These are phyloP conservation scores for Nematopogon swammerdamellus DNA, from an alignment of 2,888 invertebrate genomes.

Conservation along the genomic window DNA sequence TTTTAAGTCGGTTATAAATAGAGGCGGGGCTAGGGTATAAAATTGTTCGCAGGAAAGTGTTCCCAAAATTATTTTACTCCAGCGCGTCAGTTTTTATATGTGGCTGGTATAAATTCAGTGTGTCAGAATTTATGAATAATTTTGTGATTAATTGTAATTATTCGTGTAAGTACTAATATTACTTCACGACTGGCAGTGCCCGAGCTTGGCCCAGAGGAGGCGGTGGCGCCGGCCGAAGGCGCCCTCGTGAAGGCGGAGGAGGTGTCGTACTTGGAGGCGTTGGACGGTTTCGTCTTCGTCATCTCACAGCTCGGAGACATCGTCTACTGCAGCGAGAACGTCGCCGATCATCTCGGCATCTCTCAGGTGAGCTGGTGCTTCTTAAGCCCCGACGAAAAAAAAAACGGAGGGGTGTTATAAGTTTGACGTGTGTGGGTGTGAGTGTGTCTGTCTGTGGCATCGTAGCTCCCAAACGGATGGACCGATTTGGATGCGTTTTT, in stretches of 20 bases:
- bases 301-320: constrained; percentile 89
- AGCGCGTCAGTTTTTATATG: neutral
- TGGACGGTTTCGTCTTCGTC: constrained; percentile 90
- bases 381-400: neutral
- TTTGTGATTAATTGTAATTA: constrained; percentile 1
- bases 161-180: constrained; percentile 38
- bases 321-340: constrained; percentile 89
- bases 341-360: constrained; percentile 86
- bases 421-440: too few relatives aligned
- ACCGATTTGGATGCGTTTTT: too few relatives aligned
- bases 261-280: constrained; percentile 69
- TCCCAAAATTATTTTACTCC: too few relatives aligned
- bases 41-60: too few relatives aligned
- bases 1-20: too few relatives aligned
- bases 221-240: too few relatives aligned
- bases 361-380: constrained; percentile 73
- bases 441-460: too few relatives aligned
- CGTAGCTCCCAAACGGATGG: too few relatives aligned
- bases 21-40: too few relatives aligned
- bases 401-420: too few relatives aligned
- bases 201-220: constrained; percentile 23
- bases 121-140: too few relatives aligned
- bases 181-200: constrained; percentile 46
- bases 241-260: constrained; percentile 39
- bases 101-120: neutral